phyloP scores from a whole-genome alignment of 1,140 invertebrate species.

The Pseudomyrmex pallidus region DNA sequence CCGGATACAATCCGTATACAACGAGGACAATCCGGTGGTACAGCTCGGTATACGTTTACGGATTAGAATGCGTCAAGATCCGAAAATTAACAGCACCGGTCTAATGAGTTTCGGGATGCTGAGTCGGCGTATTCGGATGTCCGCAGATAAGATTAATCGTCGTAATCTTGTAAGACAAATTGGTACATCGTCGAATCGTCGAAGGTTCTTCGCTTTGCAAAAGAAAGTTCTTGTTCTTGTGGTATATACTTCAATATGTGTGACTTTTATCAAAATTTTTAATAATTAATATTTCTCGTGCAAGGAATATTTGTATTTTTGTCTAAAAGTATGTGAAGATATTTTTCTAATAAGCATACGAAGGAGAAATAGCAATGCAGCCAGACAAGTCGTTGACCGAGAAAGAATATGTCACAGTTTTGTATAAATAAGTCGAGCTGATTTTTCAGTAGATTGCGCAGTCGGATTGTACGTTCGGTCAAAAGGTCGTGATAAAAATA shows the following conservation, averaged over 20 bases:
- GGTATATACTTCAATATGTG: not conserved
- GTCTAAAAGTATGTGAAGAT: not conserved
- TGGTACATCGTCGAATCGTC: not conserved
- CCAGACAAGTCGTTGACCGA: not conserved
- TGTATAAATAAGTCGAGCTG: slow-evolving; percentile 40
- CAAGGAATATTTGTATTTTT: not conserved
- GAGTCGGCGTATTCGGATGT: slow-evolving; percentile 19
- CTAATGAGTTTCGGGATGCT: slow-evolving; percentile 25
- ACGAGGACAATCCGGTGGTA: slow-evolving; percentile 37
- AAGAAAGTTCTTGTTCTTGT: not conserved
- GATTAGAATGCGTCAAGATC: slow-evolving; percentile 52
- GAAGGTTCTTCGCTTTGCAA: no score
- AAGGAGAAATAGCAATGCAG: no score
- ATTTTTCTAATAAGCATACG: no score
- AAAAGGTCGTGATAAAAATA: slow-evolving; percentile 17
- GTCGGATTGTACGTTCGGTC: slow-evolving; percentile 34
- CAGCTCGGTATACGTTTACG: slow-evolving; percentile 26
- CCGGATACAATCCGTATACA: not conserved
- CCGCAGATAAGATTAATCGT: slow-evolving; percentile 49
- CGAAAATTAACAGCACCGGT: slow-evolving; percentile 55
- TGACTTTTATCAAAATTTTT: not conserved
- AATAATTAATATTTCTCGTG: not conserved
- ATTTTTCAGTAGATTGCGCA: slow-evolving; percentile 30
- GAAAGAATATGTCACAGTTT: not conserved
- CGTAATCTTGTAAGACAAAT: slow-evolving; percentile 55